A percentile compares a stretch with the other conserved stretches of the same genome.
Evolutionary conservation across 2,888 invertebrate species (phyloP).

Genomic region (Eucriotettix oculatus): DNA sequence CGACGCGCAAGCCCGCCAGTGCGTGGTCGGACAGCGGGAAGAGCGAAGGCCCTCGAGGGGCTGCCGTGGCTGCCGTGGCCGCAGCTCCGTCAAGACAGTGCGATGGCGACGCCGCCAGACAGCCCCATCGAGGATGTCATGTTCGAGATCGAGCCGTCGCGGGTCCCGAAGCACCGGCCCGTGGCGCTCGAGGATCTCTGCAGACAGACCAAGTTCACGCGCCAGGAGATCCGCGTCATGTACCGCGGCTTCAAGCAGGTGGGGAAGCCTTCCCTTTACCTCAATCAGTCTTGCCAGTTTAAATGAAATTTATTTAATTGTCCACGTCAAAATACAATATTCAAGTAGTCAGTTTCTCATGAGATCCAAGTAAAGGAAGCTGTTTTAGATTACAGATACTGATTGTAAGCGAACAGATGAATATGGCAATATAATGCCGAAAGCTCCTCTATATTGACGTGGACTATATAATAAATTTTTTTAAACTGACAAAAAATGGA

Average conservation of each 20-base stretch:
- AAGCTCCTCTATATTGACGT: no score
- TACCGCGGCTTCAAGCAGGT: constrained; percentile 96
- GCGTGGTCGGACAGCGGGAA: no score
- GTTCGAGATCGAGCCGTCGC: constrained; percentile 65
- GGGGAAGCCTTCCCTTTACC: no score
- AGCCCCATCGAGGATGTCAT: constrained; percentile 75
- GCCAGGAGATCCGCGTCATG: constrained; percentile 92
- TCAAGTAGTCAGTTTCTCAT: no score
- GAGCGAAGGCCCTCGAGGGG: not conserved
- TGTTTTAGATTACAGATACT: no score
- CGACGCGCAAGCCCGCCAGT: not conserved
- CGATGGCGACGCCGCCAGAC: constrained; percentile 73
- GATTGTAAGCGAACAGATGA: no score
- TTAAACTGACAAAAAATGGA: no score
- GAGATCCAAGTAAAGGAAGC: no score
- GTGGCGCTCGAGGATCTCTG: constrained; percentile 82
- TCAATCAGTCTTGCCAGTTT: not conserved
- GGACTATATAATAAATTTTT: no score
- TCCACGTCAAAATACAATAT: no score
- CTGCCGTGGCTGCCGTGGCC: not conserved
- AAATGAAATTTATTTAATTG: no score
- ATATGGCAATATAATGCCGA: no score
- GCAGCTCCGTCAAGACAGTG: not conserved
- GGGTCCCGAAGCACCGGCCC: constrained; percentile 65
- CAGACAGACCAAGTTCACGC: constrained; percentile 84